These are phyloP conservation scores for Mythimna impura DNA, from an alignment of 2,888 invertebrate genomes.

Conservation along the genomic window DNA sequence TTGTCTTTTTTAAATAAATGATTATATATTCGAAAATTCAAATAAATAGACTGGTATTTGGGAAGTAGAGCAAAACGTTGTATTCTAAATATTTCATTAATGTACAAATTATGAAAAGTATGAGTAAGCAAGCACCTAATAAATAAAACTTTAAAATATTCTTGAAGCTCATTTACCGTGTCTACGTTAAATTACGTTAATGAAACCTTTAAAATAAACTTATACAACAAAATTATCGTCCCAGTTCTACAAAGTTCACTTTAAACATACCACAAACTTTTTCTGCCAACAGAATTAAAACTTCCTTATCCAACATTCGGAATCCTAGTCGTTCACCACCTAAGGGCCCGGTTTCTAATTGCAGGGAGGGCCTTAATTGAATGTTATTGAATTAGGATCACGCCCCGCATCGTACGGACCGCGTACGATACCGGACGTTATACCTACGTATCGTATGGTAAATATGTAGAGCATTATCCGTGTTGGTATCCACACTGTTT, in stretches of 20 bases:
- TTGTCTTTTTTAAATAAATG: too few relatives aligned
- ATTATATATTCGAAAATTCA: not conserved
- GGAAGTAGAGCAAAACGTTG: too few relatives aligned
- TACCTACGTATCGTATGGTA: conserved; percentile 31
- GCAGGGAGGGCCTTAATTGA: conserved; percentile 82
- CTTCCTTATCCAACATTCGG: conserved; percentile 54
- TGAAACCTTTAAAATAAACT: not conserved
- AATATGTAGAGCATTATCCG: conserved; percentile 53
- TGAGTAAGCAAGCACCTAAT: too few relatives aligned
- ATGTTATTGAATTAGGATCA: conserved; percentile 87
- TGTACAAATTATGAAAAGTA: too few relatives aligned
- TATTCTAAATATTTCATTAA: too few relatives aligned
- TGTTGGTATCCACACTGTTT: conserved; percentile 27
- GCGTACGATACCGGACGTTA: conserved; percentile 27
- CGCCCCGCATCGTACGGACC: conserved; percentile 67
- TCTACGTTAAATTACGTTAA: not conserved
- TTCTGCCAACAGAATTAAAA: conserved; percentile 11
- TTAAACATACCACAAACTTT: not conserved
- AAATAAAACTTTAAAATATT: not conserved
- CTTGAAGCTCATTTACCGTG: not conserved
- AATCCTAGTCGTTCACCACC: conserved; percentile 54
- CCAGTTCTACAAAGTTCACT: conserved; percentile 1
- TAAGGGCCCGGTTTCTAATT: conserved; percentile 76
- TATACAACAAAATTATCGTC: not conserved
- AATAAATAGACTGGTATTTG: not conserved